Percentiles rank a stretch among this genome's conserved stretches.
Evolutionary conservation across 2,113 vertebrate genomes (phyloP).

Genomic region (Ia io): DNA sequence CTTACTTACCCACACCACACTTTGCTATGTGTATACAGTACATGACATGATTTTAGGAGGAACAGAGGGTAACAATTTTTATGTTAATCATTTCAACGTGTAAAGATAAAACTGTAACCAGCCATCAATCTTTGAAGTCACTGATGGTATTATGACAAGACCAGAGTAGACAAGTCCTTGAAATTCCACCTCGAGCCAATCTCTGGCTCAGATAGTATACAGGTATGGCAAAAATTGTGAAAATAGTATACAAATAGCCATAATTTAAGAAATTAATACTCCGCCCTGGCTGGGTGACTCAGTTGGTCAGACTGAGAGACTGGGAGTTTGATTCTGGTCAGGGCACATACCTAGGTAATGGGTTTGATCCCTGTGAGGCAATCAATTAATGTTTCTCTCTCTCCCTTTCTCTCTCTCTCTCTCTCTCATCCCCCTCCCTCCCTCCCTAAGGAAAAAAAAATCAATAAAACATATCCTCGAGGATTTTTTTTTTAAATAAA

Average conservation of each 20-base stretch:
- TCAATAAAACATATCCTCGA: neutral
- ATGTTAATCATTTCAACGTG: neutral
- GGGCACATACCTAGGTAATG: neutral
- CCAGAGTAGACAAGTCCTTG: neutral
- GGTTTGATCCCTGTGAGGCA: neutral
- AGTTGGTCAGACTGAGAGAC: neutral
- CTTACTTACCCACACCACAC: neutral
- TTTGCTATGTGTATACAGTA: neutral
- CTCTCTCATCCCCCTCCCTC: too few relatives aligned
- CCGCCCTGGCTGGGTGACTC: neutral
- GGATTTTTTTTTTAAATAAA: neutral
- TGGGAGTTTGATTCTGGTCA: neutral
- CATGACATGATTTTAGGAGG: neutral
- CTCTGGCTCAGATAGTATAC: neutral
- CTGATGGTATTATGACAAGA: neutral
- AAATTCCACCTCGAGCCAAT: neutral
- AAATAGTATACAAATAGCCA: neutral
- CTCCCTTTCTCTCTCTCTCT: too few relatives aligned
- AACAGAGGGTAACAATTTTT: neutral
- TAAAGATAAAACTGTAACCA: neutral
- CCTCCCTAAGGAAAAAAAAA: neutral
- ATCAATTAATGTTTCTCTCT: neutral
- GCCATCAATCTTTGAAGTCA: neutral
- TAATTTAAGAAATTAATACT: neutral
- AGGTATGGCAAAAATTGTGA: neutral